These are phyloP conservation scores for Girardia tigrina DNA, from an alignment of 2,888 invertebrate genomes.

Conservation along the genomic window DNA sequence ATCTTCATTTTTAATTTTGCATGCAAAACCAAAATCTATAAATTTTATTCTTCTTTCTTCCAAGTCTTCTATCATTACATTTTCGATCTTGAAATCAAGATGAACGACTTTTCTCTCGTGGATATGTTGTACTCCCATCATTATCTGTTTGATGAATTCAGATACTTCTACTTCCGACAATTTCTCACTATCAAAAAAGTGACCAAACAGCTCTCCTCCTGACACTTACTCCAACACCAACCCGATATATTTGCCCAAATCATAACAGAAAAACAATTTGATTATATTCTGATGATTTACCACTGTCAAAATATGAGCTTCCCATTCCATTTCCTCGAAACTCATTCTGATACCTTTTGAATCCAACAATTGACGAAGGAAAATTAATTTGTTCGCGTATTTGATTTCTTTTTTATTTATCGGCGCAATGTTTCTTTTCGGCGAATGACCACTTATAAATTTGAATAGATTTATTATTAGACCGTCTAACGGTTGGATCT, in stretches of 20 bases:
- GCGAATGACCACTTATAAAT: no score
- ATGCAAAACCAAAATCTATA: no score
- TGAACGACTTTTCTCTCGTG: constrained; percentile 58
- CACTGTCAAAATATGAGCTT: constrained; percentile 26
- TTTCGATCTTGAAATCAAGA: constrained; percentile 59
- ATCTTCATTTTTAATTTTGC: no score
- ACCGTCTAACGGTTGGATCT: no score
- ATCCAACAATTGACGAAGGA: background rate
- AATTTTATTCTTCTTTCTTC: no score
- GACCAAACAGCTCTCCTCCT: constrained; percentile 60
- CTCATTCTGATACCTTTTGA: background rate
- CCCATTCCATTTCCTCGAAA: constrained; percentile 21
- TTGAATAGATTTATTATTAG: no score
- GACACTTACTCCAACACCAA: constrained; percentile 50
- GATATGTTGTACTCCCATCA: constrained; percentile 57
- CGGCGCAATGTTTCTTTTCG: constrained; percentile 23
- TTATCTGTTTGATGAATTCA: constrained; percentile 57
- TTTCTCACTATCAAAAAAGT: constrained; percentile 53
- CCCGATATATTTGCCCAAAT: background rate
- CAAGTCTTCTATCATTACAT: no score
- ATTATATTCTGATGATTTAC: constrained; percentile 33
- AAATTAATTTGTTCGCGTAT: constrained; percentile 32
- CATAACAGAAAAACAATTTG: background rate
- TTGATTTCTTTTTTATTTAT: constrained; percentile 21
- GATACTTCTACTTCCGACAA: constrained; percentile 57